A percentile compares a stretch with the other conserved stretches of the same genome.
These are phyloP conservation scores for Acleris laterana DNA, from an alignment of 2,888 invertebrate species.

Conservation along the genomic window DNA sequence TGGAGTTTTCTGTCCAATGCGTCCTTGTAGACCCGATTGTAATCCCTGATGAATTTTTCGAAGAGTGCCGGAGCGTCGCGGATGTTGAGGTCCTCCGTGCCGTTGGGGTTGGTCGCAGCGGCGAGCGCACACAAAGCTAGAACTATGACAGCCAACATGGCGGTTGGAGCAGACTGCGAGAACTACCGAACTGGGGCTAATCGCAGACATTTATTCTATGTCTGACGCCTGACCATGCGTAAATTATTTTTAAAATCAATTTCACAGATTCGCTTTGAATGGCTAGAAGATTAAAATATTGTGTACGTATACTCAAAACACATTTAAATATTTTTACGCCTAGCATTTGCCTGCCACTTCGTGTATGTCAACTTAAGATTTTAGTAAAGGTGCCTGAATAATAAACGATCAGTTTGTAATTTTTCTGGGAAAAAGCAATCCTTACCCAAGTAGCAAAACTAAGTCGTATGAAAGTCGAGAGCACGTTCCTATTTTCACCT, in stretches of 20 bases:
- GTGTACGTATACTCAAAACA: neutral
- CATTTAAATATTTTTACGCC: no score
- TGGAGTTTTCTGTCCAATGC: neutral
- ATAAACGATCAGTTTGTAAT: no score
- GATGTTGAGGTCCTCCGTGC: neutral
- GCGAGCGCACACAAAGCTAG: neutral
- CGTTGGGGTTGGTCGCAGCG: conserved; percentile 1
- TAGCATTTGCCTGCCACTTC: no score
- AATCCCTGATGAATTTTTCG: neutral
- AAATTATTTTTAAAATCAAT: neutral
- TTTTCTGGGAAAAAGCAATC: no score
- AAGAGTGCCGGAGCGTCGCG: neutral
- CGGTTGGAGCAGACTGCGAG: neutral
- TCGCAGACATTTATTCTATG: no score
- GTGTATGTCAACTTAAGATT: no score
- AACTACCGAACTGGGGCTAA: neutral
- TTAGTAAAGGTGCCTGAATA: no score
- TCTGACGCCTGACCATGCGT: no score
- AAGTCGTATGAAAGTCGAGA: no score
- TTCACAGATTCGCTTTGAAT: neutral
- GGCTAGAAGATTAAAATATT: neutral
- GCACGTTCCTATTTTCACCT: no score
- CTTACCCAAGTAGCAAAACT: no score
- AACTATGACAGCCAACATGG: neutral
- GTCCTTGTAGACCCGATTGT: neutral